Evolutionary conservation across 2,888 invertebrate genomes (phyloP).

Genomic region (Pristionchus entomophagus): DNA sequence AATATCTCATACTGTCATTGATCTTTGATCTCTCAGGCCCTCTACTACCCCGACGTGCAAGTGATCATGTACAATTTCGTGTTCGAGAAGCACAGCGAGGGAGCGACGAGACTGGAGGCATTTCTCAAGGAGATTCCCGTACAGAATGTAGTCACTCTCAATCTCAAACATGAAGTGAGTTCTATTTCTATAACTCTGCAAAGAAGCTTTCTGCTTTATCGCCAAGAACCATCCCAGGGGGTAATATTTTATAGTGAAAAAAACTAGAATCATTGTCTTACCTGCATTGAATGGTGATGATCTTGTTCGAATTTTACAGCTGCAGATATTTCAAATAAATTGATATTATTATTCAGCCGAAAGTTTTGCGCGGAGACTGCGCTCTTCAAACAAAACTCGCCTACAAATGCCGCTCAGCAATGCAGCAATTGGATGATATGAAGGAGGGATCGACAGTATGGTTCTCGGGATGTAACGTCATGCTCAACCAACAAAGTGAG

Average conservation of each 20-base stretch:
- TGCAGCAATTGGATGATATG: no score
- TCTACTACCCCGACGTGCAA: not conserved
- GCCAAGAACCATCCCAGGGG: no score
- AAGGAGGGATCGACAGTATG: no score
- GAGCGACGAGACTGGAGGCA: not conserved
- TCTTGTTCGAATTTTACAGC: no score
- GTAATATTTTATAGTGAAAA: not conserved
- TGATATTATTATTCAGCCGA: not conserved
- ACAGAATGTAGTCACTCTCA: not conserved
- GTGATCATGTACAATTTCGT: not conserved
- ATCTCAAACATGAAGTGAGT: not conserved
- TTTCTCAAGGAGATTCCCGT: not conserved
- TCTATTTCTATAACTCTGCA: not conserved
- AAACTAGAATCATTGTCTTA: not conserved
- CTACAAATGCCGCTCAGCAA: no score
- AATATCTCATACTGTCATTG: not conserved
- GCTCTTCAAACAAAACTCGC: no score
- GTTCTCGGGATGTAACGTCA: no score
- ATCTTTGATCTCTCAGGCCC: not conserved
- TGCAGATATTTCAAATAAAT: no score
- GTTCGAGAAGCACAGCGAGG: not conserved
- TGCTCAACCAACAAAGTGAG: no score
- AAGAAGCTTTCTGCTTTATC: not conserved
- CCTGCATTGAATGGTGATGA: not conserved
- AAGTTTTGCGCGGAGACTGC: no score